Conservation (phyloP, 2,888 invertebrate species). For the Uloborus plumipes region DNA sequence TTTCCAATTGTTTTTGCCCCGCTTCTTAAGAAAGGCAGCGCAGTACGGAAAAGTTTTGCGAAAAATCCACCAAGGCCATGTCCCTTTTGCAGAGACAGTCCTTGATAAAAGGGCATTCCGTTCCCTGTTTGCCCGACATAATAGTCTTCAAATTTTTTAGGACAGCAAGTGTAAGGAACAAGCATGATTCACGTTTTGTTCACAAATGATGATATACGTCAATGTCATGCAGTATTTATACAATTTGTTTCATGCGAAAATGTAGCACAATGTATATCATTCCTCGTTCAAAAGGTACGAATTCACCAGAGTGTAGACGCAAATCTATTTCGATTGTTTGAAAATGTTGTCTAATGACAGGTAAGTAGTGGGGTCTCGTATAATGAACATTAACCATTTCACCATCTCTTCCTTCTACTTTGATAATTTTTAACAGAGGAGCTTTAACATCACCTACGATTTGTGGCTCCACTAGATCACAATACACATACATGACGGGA, state of each 20-base stretch:
- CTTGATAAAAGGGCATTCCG: constrained; percentile 15
- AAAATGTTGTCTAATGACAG: constrained; percentile 18
- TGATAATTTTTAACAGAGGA: constrained; percentile 55
- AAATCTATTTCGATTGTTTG: constrained; percentile 2
- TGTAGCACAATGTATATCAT: not conserved
- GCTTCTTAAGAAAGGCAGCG: constrained; percentile 12
- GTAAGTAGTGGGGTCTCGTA: constrained; percentile 1
- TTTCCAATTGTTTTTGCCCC: constrained; percentile 13
- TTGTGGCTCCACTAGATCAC: not conserved
- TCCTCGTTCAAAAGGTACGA: constrained; percentile 21
- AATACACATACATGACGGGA: constrained; percentile 17
- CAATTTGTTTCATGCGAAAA: constrained; percentile 11
- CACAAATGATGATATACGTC: not conserved
- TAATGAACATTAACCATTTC: constrained; percentile 16
- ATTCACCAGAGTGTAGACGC: constrained; percentile 8
- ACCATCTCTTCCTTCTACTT: constrained; percentile 19
- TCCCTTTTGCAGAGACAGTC: constrained; percentile 4
- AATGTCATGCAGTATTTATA: not conserved
- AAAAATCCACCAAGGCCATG: constrained; percentile 19
- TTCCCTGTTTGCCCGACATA: constrained; percentile 13
- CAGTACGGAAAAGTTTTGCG: constrained; percentile 1
- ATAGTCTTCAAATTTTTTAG: constrained; percentile 19
- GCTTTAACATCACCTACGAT: constrained; percentile 56
- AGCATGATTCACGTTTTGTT: not conserved
- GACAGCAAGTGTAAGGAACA: constrained; percentile 12